Evolutionary conservation across 2,797 vertebrate genomes (phyloP), one percentile per base, ranked within the genome.

Genomic region (Xenops minutus): DNA sequence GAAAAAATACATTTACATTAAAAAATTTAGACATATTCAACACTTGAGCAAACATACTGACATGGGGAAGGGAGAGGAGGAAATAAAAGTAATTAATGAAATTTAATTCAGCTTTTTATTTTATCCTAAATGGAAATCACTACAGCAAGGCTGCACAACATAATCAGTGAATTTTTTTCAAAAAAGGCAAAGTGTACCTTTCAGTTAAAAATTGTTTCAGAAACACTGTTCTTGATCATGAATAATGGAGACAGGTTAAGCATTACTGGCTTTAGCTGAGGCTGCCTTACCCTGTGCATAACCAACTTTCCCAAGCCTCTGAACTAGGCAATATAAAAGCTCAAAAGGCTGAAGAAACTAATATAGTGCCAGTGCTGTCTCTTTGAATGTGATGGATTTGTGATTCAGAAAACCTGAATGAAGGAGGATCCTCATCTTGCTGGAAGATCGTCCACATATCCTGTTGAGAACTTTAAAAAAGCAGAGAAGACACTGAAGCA

Each of bases 51-150:
- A 84, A 54, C 46, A 86, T 88, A 86, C 17, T 59, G 66, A 58
- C 88, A 56, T 27, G 5, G 43, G 29, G 23, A 78, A 90, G 62
- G 7, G 9, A 86, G 16, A 84, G 18, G 27, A 68, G 7, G 76
- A 95, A 78, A 84, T 84, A 81, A 81, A 93, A 74, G 36, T 59
- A 88, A 84, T 30, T 34, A 85, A 82, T 87, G 7, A 88, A 89
- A 91, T 56, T 85, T 82, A 72, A 78, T 86, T 72, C 26, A 55
- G 30, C 4, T 2, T 91, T 88, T 87, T 81, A 63, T 88, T 89
- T 88, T 83, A 36, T 56, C 59, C 48, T 81, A 78, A 81, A 75
- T 84, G 37, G 43, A 86, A 88, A 69, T 76, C 30, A 55, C 32
- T 74, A 36, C 36, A 63, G 34, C 27, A 83, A 61, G 43, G 24